Conservation (phyloP, 2,113 vertebrate genomes). For the Gobiocypris rarus region DNA sequence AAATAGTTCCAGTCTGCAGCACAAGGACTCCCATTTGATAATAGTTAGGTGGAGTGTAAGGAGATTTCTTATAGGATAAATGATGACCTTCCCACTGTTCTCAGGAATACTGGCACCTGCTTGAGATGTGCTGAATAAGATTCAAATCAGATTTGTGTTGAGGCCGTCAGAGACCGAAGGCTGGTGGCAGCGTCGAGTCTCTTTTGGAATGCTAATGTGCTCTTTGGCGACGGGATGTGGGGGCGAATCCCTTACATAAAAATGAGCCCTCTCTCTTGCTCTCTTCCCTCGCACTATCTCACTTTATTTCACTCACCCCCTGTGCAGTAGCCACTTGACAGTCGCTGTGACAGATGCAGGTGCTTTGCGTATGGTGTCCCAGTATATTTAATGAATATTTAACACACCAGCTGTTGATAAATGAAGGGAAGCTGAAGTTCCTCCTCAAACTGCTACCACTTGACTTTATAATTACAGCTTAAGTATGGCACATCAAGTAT, state of each 20-base stretch:
- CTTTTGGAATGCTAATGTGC: slow-evolving; percentile 17
- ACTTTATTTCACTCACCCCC: not conserved
- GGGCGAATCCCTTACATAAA: slow-evolving; percentile 13
- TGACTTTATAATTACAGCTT: slow-evolving; percentile 7
- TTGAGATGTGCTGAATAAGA: slow-evolving; percentile 1
- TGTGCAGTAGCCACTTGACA: not conserved
- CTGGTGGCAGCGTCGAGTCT: not conserved
- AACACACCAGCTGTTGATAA: slow-evolving; percentile 12
- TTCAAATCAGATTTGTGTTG: not conserved
- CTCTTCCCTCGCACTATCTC: not conserved
- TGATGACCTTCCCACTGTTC: not conserved
- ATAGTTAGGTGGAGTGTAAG: not conserved
- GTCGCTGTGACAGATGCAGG: not conserved
- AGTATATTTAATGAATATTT: slow-evolving; percentile 26
- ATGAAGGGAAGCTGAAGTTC: not conserved
- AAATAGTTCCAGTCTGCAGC: slow-evolving; percentile 11
- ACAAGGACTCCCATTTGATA: not conserved
- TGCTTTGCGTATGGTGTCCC: slow-evolving; percentile 5
- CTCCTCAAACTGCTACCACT: not conserved
- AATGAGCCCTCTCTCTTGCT: not conserved
- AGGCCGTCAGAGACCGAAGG: not conserved
- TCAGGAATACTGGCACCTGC: not conserved
- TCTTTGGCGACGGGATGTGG: slow-evolving; percentile 27
- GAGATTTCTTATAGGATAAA: not conserved
- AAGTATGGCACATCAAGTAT: not conserved